Conservation (phyloP, 2,888 invertebrate species). For the Acrocyrtus sp. region DNA sequence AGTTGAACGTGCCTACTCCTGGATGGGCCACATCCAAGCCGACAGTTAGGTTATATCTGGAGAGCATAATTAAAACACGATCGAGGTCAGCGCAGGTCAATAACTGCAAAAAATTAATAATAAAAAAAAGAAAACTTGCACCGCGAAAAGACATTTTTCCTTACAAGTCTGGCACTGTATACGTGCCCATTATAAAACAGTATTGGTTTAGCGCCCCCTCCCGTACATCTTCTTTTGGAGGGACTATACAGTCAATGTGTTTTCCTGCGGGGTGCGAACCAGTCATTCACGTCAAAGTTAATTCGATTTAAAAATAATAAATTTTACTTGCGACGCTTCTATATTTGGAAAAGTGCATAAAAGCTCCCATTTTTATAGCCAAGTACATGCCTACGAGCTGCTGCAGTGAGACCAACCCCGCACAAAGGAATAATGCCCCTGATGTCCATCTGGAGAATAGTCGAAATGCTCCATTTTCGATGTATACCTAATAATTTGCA, state of each 20-base stretch:
- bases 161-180: conserved; percentile 63
- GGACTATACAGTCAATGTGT: conserved; percentile 61
- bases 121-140: conserved; percentile 12
- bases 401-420: conserved; percentile 64
- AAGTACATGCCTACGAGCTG: conserved; percentile 64
- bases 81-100: background rate
- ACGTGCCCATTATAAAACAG: conserved; percentile 64
- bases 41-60: conserved; percentile 60
- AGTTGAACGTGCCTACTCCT: conserved; percentile 64
- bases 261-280: conserved; percentile 59
- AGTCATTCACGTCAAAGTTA: background rate
- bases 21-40: conserved; percentile 65
- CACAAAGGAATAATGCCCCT: conserved; percentile 63
- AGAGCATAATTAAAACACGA: background rate
- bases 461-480: conserved; percentile 64
- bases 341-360: background rate
- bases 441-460: conserved; percentile 64
- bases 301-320: background rate
- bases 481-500: no score
- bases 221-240: conserved; percentile 60
- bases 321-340: background rate
- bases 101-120: background rate
- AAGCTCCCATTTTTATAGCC: background rate
- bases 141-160: no score
- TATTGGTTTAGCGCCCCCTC: conserved; percentile 60